Evolutionary conservation across 2,888 invertebrate species (phyloP).

Genomic region (Megamerina dolium): DNA sequence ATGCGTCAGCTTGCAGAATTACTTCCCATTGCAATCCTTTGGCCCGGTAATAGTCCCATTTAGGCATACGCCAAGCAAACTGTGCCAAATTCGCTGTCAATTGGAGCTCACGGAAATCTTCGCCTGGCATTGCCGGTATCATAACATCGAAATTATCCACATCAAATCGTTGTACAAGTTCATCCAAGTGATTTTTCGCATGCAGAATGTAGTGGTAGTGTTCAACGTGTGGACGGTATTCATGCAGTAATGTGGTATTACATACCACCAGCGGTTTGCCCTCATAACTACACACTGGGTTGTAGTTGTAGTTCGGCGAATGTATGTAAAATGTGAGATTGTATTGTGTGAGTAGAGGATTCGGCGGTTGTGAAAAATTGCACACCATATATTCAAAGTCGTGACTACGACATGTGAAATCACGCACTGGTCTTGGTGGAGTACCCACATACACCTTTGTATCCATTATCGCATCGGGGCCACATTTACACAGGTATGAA

Average conservation of each 20-base stretch:
- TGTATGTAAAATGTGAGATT: slow-evolving; percentile 31
- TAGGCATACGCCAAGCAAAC: slow-evolving; percentile 35
- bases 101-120: slow-evolving; percentile 28
- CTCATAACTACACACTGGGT: slow-evolving; percentile 32
- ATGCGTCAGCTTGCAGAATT: slow-evolving; percentile 29
- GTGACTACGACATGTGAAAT: slow-evolving; percentile 67
- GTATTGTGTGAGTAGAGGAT: slow-evolving; percentile 55
- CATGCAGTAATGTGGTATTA: slow-evolving; percentile 31
- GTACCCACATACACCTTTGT: slow-evolving; percentile 46
- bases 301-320: slow-evolving; percentile 22
- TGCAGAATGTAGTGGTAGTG: slow-evolving; percentile 56
- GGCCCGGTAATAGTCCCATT: slow-evolving; percentile 30
- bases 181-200: slow-evolving; percentile 60
- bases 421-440: slow-evolving; percentile 57
- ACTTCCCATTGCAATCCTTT: slow-evolving; percentile 39
- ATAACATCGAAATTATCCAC: slow-evolving; percentile 31
- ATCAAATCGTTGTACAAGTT: slow-evolving; percentile 31
- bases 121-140: slow-evolving; percentile 35
- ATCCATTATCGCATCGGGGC: slow-evolving; percentile 28
- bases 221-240: slow-evolving; percentile 51
- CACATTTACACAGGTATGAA: slow-evolving; percentile 37
- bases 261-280: slow-evolving; percentile 31
- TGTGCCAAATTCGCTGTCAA: slow-evolving; percentile 32
- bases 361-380: slow-evolving; percentile 61
- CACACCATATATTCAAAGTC: slow-evolving; percentile 72